phyloP scores from a whole-genome alignment of 2,888 invertebrate genomes.

The Trissolcus brochymenae region DNA sequence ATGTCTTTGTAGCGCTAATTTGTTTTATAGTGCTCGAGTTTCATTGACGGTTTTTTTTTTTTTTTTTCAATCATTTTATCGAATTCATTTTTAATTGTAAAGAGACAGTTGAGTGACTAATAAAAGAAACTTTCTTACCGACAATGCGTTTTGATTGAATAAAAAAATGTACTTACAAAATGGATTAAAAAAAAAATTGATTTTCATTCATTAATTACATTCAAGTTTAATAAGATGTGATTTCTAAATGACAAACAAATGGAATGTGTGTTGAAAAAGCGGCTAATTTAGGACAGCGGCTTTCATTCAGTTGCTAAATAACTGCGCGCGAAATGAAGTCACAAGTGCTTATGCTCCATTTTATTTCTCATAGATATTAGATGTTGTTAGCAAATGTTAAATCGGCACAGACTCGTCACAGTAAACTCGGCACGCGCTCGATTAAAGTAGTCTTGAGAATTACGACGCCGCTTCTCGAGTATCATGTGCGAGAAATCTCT shows the following conservation, averaged over 20 bases:
- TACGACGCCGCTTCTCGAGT: not conserved
- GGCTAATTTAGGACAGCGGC: not conserved
- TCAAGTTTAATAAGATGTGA: too few species aligned
- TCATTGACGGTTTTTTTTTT: too few species aligned
- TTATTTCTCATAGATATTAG: not conserved
- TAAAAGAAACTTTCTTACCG: too few species aligned
- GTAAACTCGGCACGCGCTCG: not conserved
- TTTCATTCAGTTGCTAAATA: not conserved
- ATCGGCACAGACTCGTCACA: not conserved
- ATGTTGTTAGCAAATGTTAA: constrained; percentile 1
- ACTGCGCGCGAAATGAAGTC: constrained; percentile 1
- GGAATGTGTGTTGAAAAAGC: not conserved
- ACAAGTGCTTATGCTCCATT: constrained; percentile 2
- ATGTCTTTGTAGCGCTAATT: too few species aligned
- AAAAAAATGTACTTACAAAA: too few species aligned
- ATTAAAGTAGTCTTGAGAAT: not conserved
- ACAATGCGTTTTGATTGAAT: too few species aligned
- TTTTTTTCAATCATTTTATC: too few species aligned
- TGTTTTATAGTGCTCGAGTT: too few species aligned
- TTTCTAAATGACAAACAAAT: not conserved
- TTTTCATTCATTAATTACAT: too few species aligned
- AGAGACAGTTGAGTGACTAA: too few species aligned
- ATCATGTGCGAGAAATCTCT: not conserved
- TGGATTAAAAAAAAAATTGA: too few species aligned
- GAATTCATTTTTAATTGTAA: too few species aligned